Conservation (phyloP, 2,113 vertebrate species). For the Hyaena hyaena region DNA sequence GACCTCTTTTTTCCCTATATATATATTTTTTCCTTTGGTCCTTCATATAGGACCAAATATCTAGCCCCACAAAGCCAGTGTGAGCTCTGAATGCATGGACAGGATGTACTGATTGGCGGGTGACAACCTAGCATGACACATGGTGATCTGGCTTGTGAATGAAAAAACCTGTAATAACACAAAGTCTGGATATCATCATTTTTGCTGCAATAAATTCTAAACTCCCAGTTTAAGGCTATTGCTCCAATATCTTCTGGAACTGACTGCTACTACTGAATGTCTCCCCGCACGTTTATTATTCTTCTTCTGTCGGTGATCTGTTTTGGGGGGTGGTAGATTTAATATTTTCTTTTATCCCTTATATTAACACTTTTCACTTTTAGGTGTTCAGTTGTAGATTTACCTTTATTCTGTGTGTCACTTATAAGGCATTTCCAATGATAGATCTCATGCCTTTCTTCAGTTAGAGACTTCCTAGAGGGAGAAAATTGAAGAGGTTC, state of each 20-base stretch:
- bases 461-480: not conserved
- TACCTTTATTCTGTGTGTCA: not conserved
- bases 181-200: not conserved
- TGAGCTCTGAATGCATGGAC: not conserved
- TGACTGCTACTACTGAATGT: not conserved
- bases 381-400: not conserved
- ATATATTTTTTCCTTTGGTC: not conserved
- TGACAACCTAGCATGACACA: not conserved
- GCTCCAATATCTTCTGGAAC: not conserved
- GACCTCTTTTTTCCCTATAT: not conserved
- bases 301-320: not conserved
- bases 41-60: not conserved
- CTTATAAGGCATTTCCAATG: not conserved
- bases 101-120: not conserved
- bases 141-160: not conserved
- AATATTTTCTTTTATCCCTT: not conserved
- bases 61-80: not conserved
- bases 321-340: accelerated
- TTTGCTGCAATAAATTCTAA: not conserved
- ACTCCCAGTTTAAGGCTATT: not conserved
- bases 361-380: not conserved
- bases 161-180: not conserved
- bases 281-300: not conserved
- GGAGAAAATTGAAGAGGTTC: not conserved
- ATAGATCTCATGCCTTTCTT: not conserved